phyloP scores from a whole-genome alignment of 2,888 invertebrate genomes.

The Geophilus truncorum region DNA sequence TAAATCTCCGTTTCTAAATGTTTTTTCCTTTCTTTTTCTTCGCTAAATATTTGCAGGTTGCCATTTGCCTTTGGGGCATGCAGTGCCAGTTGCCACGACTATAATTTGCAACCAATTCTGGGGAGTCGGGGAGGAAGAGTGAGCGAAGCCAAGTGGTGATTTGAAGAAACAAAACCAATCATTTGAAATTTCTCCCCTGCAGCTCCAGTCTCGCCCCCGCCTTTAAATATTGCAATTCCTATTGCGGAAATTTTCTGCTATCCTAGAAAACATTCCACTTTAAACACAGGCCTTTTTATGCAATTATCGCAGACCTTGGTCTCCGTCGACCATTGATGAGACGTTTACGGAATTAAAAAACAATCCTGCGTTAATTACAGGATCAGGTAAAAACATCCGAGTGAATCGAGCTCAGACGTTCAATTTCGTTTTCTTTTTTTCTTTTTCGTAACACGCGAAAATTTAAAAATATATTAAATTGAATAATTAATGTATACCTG shows the following conservation, averaged over 20 bases:
- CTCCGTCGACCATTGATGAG: not conserved
- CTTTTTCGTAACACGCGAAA: no score
- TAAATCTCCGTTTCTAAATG: not conserved
- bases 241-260: slow-evolving; percentile 2
- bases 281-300: not conserved
- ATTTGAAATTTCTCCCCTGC: slow-evolving; percentile 20
- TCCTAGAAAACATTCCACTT: not conserved
- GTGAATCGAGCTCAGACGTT: not conserved
- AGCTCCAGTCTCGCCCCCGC: not conserved
- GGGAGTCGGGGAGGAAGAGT: not conserved
- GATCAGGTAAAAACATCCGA: not conserved
- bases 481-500: no score
- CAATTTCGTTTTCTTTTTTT: not conserved
- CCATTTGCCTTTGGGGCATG: not conserved
- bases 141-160: slow-evolving; percentile 13
- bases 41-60: not conserved
- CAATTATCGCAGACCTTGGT: slow-evolving; percentile 10
- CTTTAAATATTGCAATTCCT: slow-evolving; percentile 10
- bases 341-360: not conserved
- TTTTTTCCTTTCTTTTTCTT: not conserved
- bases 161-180: slow-evolving; percentile 28
- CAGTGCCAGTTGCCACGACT: not conserved
- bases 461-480: no score
- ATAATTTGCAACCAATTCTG: slow-evolving; percentile 22
- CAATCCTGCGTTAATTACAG: not conserved